phyloP scores from a whole-genome alignment of 2,113 vertebrate genomes.

The Castor canadensis region DNA sequence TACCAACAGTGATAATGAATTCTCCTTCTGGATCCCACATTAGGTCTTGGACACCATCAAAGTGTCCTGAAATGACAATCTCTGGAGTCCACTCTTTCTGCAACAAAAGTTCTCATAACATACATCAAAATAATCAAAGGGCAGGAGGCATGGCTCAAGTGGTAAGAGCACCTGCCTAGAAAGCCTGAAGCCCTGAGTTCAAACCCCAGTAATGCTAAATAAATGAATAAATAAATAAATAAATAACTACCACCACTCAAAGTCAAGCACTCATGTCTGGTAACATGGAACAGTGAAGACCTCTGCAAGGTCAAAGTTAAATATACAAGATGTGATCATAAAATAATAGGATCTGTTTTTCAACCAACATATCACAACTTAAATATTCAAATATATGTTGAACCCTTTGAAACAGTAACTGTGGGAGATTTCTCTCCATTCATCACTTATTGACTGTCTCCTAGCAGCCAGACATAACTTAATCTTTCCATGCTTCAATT shows the following conservation, averaged over 20 bases:
- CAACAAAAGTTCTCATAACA: constrained; percentile 30
- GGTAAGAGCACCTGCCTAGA: no score
- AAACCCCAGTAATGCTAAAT: no score
- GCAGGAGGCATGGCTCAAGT: no score
- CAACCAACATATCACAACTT: not conserved
- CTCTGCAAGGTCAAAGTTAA: not conserved
- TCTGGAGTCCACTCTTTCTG: constrained; percentile 93
- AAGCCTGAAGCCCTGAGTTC: no score
- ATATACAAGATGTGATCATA: not conserved
- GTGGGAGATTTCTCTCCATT: not conserved
- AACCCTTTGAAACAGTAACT: not conserved
- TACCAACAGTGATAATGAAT: constrained; percentile 94
- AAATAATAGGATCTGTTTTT: constrained; percentile 40
- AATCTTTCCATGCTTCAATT: not conserved
- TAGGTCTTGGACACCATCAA: constrained; percentile 93
- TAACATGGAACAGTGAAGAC: not conserved
- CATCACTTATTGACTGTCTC: not conserved
- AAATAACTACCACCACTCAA: not conserved
- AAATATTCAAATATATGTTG: not conserved
- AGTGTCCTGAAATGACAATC: constrained; percentile 96
- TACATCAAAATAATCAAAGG: constrained; percentile 29
- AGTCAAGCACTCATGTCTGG: not conserved
- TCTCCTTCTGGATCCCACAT: constrained; percentile 97
- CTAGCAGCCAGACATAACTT: not conserved
- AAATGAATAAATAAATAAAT: no score